phyloP scores from a whole-genome alignment of 1,140 invertebrate species.

The Ylistrum balloti region DNA sequence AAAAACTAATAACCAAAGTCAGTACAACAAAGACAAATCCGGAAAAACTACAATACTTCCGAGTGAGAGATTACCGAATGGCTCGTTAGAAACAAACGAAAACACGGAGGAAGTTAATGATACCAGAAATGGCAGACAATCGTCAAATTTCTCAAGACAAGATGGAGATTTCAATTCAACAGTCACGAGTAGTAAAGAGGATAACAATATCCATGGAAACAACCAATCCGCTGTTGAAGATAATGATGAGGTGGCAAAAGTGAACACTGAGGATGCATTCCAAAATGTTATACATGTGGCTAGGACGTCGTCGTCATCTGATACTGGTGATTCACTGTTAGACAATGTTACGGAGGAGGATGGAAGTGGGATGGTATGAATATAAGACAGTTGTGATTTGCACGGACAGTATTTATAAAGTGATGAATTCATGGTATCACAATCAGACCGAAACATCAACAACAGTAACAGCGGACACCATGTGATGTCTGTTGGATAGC shows the following conservation, averaged over 20 bases:
- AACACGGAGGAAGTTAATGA: not conserved
- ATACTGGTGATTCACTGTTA: not conserved
- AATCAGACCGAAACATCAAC: too few relatives aligned
- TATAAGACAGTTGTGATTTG: too few relatives aligned
- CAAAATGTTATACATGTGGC: not conserved
- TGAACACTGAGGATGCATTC: too few relatives aligned
- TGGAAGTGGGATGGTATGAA: not conserved
- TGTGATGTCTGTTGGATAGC: too few relatives aligned
- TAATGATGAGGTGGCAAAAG: not conserved
- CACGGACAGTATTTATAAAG: too few relatives aligned
- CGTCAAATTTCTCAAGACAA: not conserved
- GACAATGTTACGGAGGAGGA: not conserved
- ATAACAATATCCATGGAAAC: not conserved
- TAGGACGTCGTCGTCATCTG: not conserved
- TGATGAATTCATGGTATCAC: too few relatives aligned
- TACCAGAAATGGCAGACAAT: not conserved
- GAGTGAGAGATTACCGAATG: too few relatives aligned
- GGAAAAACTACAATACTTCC: too few relatives aligned
- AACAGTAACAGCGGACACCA: too few relatives aligned
- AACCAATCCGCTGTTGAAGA: not conserved
- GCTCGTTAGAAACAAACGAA: not conserved
- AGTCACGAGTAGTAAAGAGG: not conserved
- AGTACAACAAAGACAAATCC: too few relatives aligned
- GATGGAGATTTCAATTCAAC: not conserved
- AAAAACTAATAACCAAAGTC: not conserved